Conservation (phyloP, 1,140 invertebrate genomes). For the Hormaphis cornu region DNA sequence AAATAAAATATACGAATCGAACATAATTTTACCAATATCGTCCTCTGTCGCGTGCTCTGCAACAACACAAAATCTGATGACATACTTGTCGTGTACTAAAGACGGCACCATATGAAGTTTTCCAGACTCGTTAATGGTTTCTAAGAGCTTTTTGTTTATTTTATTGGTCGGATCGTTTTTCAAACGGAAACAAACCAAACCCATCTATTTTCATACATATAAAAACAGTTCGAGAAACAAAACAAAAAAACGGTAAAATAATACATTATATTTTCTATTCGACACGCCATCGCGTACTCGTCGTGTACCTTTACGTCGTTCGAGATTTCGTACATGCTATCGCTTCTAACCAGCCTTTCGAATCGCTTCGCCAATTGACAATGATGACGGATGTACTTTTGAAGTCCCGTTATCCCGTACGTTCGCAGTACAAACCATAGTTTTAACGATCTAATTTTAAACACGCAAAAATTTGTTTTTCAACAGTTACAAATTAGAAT, state of each 20-base stretch:
- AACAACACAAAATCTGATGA: constrained; percentile 92
- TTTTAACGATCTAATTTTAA: constrained; percentile 67
- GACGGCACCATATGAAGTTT: constrained; percentile 97
- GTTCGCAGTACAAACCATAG: constrained; percentile 94
- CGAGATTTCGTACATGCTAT: constrained; percentile 86
- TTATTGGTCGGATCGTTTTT: constrained; percentile 67
- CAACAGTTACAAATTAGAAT: not conserved
- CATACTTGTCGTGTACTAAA: constrained; percentile 77
- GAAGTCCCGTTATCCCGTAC: constrained; percentile 87
- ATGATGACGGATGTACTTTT: constrained; percentile 86
- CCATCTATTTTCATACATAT: constrained; percentile 49
- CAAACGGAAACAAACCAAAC: constrained; percentile 74
- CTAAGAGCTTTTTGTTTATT: constrained; percentile 87
- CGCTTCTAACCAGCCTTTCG: constrained; percentile 70
- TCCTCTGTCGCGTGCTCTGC: constrained; percentile 78
- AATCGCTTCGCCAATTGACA: constrained; percentile 88
- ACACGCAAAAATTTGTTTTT: not conserved
- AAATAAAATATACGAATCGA: not conserved
- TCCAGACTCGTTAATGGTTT: constrained; percentile 89
- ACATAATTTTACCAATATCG: constrained; percentile 66
- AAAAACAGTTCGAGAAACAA: not conserved
- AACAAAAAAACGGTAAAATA: not conserved
- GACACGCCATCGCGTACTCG: not conserved
- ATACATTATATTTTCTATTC: not conserved
- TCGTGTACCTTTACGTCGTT: constrained; percentile 86